phyloP scores from a whole-genome alignment of 2,113 vertebrate species.

The Odontesthes bonariensis region DNA sequence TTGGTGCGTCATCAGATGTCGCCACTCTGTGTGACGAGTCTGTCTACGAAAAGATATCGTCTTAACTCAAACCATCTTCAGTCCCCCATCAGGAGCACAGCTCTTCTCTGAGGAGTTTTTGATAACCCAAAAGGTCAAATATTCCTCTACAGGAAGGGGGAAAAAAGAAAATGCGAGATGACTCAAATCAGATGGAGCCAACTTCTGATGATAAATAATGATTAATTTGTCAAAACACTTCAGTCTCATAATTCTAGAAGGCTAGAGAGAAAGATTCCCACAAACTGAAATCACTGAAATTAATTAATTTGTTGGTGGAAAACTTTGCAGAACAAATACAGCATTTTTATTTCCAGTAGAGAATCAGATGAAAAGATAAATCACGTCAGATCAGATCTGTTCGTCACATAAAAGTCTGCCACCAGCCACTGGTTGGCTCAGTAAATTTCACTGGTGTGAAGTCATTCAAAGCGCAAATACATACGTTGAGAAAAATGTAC shows the following conservation, averaged over 20 bases:
- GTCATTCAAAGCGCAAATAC: no score
- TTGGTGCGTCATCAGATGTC: slow-evolving; percentile 25
- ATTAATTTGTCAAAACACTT: not conserved
- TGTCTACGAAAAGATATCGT: slow-evolving; percentile 9
- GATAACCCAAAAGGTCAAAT: not conserved
- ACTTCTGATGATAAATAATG: slow-evolving; percentile 6
- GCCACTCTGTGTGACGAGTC: not conserved
- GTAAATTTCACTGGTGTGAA: no score
- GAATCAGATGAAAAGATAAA: not conserved
- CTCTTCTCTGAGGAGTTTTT: not conserved
- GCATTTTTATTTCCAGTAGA: not conserved
- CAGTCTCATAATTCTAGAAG: slow-evolving; percentile 15
- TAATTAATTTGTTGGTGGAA: not conserved
- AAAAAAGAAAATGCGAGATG: not conserved
- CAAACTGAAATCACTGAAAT: not conserved
- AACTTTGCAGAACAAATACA: not conserved
- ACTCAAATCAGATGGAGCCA: slow-evolving; percentile 25
- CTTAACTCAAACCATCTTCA: slow-evolving; percentile 45
- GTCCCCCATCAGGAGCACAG: slow-evolving; percentile 7
- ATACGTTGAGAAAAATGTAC: no score
- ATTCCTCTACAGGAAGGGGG: not conserved
- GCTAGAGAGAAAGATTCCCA: not conserved
- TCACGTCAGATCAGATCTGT: not conserved
- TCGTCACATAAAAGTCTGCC: not conserved
- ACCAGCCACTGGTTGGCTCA: no score